phyloP scores from a whole-genome alignment of 2,888 invertebrate genomes.

The Leptogaster cylindrica region DNA sequence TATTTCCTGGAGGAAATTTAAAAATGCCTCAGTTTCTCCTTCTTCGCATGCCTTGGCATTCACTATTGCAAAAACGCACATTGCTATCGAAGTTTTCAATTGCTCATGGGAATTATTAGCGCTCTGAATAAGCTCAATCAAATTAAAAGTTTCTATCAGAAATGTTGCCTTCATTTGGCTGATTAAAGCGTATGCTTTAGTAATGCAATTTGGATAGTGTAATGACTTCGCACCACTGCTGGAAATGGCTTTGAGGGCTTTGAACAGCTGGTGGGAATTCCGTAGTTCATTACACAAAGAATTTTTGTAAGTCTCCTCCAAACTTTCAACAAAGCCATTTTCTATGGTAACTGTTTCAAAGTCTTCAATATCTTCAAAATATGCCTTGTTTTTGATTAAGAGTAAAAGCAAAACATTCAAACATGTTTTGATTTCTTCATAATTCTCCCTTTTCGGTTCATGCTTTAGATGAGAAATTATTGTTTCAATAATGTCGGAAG shows the following conservation, averaged over 20 bases:
- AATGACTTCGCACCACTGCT: background rate
- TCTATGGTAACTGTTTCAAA: conserved; percentile 1
- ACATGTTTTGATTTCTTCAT: conserved; percentile 2
- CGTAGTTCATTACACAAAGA: background rate
- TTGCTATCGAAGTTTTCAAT: background rate
- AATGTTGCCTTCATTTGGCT: background rate
- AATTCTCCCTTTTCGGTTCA: background rate
- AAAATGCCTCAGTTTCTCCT: background rate
- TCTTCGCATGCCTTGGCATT: background rate
- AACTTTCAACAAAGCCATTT: conserved; percentile 3
- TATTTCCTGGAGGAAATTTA: conserved; percentile 34
- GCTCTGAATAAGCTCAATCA: background rate
- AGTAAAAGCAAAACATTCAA: conserved; percentile 2
- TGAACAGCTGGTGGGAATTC: background rate
- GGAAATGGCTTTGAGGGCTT: background rate
- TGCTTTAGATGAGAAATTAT: background rate
- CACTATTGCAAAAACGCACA: background rate
- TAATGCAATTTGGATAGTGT: background rate
- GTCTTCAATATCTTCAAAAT: conserved; percentile 12
- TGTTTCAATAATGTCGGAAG: too few relatives aligned
- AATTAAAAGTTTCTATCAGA: background rate
- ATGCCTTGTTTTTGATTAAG: background rate
- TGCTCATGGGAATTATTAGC: background rate
- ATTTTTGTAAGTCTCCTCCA: background rate
- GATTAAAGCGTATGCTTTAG: conserved; percentile 11